Base-by-base conservation (phyloP, 2,888 invertebrate genomes). In the Strigamia crassipes region DNA sequence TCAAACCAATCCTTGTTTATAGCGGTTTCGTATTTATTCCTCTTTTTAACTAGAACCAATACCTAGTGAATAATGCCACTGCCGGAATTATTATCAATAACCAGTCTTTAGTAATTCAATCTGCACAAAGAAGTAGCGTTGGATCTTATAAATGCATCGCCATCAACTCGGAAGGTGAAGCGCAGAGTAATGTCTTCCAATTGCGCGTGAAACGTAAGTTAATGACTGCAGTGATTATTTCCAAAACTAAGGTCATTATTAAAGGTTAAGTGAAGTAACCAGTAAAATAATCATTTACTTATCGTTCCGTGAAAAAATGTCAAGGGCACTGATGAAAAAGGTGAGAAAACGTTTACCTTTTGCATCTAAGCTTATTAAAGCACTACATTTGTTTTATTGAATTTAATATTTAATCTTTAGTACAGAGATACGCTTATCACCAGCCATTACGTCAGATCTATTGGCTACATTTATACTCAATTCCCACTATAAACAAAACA, bases 181-280 rank as follows among this genome's bases (percentile, higher is more conserved):
- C 38, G 21, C 41, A 78, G 12, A 78, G 79, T 78, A 42, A 41
- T 21, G 41, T 42, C 41, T 78, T 78, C 42, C 79, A 78, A 42
- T 23, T 78, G 41, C 41, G 21, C 41, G 79, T 78, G 27, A 78
- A 78, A 78, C 79, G 79, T 78, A 78, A 78, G 79, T 78, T 12
- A 73, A 73, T 13, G 10, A 12, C 73, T 73, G 13, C 23, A 13
- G 46, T 73, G n/a, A 73, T 31, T 73, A 27, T 73, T 73, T 73
- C 10, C 12, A 27, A 15, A 73, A 31, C 23, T 73, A 73, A 73
- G 15, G 27, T 23, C 27, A 15, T 66, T 66, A 46, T 56, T 56
- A 56, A 56, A 56, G n/a, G 56, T 56, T 56, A 56, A 56, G 56
- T 56, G 56, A 46, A 46, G 46, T n/a, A 46, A 15, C 46, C 8